phyloP scores from a whole-genome alignment of 2,797 vertebrate genomes.

The Rousettus madagascariensis region DNA sequence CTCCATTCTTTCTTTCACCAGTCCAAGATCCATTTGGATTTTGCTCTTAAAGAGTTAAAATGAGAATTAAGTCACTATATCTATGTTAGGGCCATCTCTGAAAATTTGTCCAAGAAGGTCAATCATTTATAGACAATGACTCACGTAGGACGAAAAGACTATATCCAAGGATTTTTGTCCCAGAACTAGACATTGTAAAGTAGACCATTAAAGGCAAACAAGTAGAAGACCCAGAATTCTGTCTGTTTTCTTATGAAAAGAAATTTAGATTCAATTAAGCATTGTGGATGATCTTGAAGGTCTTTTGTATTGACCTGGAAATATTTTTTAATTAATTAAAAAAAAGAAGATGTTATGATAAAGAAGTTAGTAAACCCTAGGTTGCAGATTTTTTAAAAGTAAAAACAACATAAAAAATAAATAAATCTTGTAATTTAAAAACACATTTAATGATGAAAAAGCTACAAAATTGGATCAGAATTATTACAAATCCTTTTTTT shows the following conservation, averaged over 20 bases:
- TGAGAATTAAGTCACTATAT: neutral
- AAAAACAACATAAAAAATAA: neutral
- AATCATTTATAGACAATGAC: neutral
- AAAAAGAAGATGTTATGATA: neutral
- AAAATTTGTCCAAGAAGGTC: neutral
- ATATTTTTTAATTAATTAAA: neutral
- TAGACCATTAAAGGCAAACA: neutral
- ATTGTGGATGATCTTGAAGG: neutral
- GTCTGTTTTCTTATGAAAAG: neutral
- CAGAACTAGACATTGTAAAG: neutral
- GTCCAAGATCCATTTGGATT: neutral
- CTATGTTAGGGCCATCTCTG: neutral
- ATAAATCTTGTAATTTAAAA: neutral
- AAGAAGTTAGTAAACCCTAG: neutral
- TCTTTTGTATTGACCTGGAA: neutral
- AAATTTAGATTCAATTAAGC: neutral
- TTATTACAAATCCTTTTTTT: neutral
- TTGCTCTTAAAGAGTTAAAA: neutral
- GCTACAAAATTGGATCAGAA: neutral
- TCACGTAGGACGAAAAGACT: neutral
- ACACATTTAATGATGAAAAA: neutral
- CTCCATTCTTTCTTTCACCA: neutral
- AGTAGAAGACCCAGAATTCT: neutral
- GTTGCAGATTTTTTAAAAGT: neutral
- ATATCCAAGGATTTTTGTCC: neutral